A percentile compares a stretch with the other conserved stretches of the same genome.
These are phyloP conservation scores for Polyommatus iphigenia DNA, from an alignment of 2,888 invertebrate species.

Conservation along the genomic window DNA sequence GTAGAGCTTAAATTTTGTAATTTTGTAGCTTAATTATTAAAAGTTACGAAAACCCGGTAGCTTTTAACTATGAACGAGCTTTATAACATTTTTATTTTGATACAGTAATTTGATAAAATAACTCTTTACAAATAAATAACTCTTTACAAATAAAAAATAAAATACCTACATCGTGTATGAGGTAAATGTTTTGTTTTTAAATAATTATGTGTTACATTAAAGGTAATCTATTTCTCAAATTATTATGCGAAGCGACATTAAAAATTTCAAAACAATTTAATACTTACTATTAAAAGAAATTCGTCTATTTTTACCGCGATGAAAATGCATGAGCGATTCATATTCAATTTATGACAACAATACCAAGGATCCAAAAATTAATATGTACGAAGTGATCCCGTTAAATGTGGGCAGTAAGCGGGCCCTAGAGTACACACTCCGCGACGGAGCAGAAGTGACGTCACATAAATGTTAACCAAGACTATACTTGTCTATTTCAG, in stretches of 20 bases:
- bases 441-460: neutral
- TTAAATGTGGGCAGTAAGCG: conserved; percentile 72
- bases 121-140: no score
- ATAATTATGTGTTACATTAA: neutral
- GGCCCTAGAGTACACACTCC: conserved; percentile 52
- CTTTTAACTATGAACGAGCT: neutral
- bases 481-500: neutral
- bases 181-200: no score
- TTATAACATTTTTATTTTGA: no score
- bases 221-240: neutral
- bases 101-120: no score
- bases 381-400: conserved; percentile 67
- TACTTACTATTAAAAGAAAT: neutral
- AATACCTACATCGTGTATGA: no score
- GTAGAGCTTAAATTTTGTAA: neutral
- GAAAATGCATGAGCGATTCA: conserved; percentile 35
- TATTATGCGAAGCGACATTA: neutral
- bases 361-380: conserved; percentile 57
- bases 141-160: no score
- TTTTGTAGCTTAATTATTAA: neutral
- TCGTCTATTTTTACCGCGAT: conserved; percentile 30
- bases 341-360: conserved; percentile 37
- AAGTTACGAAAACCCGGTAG: neutral
- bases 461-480: neutral
- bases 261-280: neutral